phyloP scores from a whole-genome alignment of 2,888 invertebrate genomes.

The Dichetophora obliterata region DNA sequence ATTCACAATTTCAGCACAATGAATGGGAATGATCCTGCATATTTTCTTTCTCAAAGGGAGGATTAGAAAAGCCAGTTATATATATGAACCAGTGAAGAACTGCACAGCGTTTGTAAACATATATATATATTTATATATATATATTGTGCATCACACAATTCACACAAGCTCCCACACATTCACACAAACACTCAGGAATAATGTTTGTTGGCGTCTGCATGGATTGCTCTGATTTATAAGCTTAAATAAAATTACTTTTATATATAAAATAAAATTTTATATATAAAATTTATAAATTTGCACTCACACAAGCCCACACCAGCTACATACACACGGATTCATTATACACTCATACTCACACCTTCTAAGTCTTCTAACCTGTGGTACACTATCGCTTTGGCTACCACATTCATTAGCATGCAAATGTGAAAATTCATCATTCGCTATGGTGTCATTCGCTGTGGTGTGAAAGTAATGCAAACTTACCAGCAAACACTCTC shows the following conservation, averaged over 20 bases:
- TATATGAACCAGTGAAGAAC: too few relatives aligned
- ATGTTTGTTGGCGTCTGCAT: not conserved
- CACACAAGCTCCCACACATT: too few relatives aligned
- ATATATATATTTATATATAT: too few relatives aligned
- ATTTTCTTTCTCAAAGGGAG: too few relatives aligned
- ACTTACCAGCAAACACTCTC: not conserved
- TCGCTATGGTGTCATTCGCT: constrained; percentile 3
- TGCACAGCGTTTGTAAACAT: too few relatives aligned
- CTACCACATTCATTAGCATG: constrained; percentile 24
- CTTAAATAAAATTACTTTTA: constrained; percentile 10
- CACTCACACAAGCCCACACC: not conserved
- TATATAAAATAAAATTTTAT: too few relatives aligned
- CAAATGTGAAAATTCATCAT: constrained; percentile 27
- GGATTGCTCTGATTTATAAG: not conserved
- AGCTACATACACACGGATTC: not conserved
- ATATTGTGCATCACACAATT: too few relatives aligned
- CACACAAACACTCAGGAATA: too few relatives aligned
- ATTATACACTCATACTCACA: not conserved
- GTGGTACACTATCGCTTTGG: not conserved
- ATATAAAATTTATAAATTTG: too few relatives aligned
- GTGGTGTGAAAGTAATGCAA: constrained; percentile 7
- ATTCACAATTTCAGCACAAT: too few relatives aligned
- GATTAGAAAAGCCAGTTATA: too few relatives aligned
- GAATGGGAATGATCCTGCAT: too few relatives aligned
- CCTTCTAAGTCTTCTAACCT: not conserved